These are phyloP conservation scores for Lagria hirta DNA, from an alignment of 2,888 invertebrate genomes.

Conservation along the genomic window DNA sequence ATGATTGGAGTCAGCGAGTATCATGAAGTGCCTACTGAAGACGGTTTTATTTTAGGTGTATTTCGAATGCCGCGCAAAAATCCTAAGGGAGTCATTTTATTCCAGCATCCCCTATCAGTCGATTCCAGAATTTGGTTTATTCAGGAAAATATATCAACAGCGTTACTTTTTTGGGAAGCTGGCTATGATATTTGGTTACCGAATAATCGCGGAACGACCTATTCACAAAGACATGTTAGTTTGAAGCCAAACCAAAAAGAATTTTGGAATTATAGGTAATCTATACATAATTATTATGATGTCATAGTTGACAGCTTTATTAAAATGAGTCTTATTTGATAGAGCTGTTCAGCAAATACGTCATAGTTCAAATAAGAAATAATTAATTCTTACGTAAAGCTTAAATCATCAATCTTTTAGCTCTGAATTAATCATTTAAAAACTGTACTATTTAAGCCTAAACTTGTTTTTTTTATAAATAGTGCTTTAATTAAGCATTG, in stretches of 20 bases:
- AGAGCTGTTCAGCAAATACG: no score
- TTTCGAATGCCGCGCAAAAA: conserved; percentile 8
- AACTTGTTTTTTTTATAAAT: no score
- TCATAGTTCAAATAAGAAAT: no score
- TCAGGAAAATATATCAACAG: conserved; percentile 7
- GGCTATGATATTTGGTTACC: conserved; percentile 14
- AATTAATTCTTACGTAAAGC: no score
- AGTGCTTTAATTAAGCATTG: no score
- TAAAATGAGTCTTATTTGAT: no score
- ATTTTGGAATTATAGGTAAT: conserved; percentile 11
- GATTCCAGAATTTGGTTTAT: conserved; percentile 6
- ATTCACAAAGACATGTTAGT: conserved; percentile 3
- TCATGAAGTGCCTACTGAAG: conserved; percentile 5
- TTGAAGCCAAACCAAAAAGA: neutral
- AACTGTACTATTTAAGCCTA: no score
- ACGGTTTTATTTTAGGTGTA: conserved; percentile 4
- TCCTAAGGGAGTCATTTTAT: conserved; percentile 3
- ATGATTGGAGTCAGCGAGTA: neutral
- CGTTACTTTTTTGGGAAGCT: conserved; percentile 8
- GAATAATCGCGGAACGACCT: conserved; percentile 3
- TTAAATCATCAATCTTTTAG: no score
- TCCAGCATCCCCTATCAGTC: conserved; percentile 3
- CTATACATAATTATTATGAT: no score
- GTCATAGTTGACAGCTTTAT: no score
- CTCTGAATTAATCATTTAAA: no score